Evolutionary conservation across 1,140 invertebrate species (phyloP).

Genomic region (Apis laboriosa): DNA sequence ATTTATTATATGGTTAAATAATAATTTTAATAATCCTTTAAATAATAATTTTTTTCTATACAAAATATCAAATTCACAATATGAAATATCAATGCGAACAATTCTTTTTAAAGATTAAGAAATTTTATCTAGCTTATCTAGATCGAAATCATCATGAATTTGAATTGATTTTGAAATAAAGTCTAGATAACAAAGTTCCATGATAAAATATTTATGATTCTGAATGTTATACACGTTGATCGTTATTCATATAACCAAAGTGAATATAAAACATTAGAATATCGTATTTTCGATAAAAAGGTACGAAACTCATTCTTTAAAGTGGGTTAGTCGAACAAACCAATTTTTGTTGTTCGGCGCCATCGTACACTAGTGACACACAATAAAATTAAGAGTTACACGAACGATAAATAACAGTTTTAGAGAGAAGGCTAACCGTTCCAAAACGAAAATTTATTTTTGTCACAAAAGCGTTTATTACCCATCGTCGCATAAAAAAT

Average conservation of each 20-base stretch:
- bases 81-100: no score
- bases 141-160: no score
- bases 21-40: no score
- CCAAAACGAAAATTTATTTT: slow-evolving; percentile 5
- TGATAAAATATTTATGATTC: no score
- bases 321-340: slow-evolving; percentile 50
- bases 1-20: no score
- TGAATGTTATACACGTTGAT: background rate
- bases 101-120: no score
- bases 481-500: background rate
- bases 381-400: slow-evolving; percentile 29
- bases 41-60: no score
- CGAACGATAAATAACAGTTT: slow-evolving; percentile 17
- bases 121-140: no score
- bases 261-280: background rate
- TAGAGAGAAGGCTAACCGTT: background rate
- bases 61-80: no score
- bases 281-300: background rate
- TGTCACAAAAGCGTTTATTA: background rate
- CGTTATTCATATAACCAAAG: background rate
- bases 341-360: background rate
- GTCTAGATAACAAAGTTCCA: no score
- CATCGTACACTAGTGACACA: slow-evolving; percentile 9
- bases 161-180: no score
- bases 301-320: slow-evolving; percentile 17